Evolutionary conservation across 2,113 vertebrate genomes (phyloP).

Genomic region (Todiramphus saurophagus): DNA sequence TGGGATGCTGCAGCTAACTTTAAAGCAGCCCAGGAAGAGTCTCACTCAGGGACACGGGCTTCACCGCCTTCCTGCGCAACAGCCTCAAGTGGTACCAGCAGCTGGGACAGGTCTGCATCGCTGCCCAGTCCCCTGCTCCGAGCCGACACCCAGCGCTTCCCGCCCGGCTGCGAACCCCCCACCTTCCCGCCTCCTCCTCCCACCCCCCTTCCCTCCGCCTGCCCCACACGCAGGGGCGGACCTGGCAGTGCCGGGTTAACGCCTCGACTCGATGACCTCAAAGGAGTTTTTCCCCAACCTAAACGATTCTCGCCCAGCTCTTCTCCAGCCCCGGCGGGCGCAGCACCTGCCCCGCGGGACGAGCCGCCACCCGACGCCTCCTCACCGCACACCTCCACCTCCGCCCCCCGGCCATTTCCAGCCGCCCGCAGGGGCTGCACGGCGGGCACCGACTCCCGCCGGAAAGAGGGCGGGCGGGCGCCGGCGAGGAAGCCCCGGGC

Average conservation of each 20-base stretch:
- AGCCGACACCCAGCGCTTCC: neutral
- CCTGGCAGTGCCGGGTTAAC: neutral
- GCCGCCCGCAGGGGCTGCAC: neutral
- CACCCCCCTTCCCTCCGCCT: neutral
- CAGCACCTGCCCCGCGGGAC: neutral
- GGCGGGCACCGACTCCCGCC: neutral
- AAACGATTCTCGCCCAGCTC: neutral
- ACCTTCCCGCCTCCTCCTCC: neutral
- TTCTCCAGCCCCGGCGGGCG: neutral
- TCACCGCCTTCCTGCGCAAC: fast-evolving
- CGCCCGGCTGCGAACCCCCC: neutral
- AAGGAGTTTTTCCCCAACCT: neutral
- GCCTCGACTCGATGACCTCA: neutral
- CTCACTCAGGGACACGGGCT: neutral
- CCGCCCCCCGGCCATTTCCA: neutral
- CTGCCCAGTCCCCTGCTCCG: fast-evolving
- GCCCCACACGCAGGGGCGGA: neutral
- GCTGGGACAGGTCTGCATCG: neutral
- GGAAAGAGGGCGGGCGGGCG: neutral
- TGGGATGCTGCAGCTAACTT: neutral
- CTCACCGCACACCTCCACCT: neutral
- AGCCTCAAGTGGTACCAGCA: fast-evolving
- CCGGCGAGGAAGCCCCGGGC: neutral
- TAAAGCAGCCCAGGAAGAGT: neutral
- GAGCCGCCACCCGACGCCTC: no score